A percentile compares a stretch with the other conserved stretches of the same genome.
These are phyloP conservation scores for Epinephelus fuscoguttatus DNA, from an alignment of 2,113 vertebrate species.

Conservation along the genomic window DNA sequence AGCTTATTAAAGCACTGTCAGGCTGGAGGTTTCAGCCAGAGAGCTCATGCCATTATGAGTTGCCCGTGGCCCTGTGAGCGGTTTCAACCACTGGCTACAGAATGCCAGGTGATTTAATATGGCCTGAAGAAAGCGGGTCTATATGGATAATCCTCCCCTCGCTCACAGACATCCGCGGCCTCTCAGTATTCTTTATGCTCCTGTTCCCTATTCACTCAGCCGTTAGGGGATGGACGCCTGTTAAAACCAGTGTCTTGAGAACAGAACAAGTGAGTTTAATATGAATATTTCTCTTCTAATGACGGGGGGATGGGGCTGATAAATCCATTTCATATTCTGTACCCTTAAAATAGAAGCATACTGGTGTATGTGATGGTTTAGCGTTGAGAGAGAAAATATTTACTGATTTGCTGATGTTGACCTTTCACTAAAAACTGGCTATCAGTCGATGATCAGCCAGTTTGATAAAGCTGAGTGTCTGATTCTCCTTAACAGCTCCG, in stretches of 20 bases:
- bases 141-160: constrained; percentile 64
- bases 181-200: constrained; percentile 47
- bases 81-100: constrained; percentile 55
- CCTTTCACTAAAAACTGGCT: neutral
- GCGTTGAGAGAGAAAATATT: neutral
- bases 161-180: constrained; percentile 24
- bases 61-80: constrained; percentile 58
- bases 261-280: constrained; percentile 9
- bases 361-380: neutral
- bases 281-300: neutral
- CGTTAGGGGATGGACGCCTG: neutral
- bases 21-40: constrained; percentile 53
- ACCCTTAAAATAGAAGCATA: neutral
- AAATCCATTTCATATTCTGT: neutral
- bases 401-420: neutral
- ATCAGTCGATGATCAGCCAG: constrained; percentile 8
- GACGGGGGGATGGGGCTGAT: neutral
- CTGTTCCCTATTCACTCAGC: constrained; percentile 21
- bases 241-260: neutral
- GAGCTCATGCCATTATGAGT: constrained; percentile 63
- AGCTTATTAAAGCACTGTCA: constrained; percentile 73
- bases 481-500: constrained; percentile 1
- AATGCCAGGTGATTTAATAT: constrained; percentile 78
- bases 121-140: constrained; percentile 50
- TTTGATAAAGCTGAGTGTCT: constrained; percentile 3